Evolutionary conservation across 1,140 invertebrate species (phyloP), one percentile per base, ranked within the genome.

Genomic region (Hormaphis cornu): DNA sequence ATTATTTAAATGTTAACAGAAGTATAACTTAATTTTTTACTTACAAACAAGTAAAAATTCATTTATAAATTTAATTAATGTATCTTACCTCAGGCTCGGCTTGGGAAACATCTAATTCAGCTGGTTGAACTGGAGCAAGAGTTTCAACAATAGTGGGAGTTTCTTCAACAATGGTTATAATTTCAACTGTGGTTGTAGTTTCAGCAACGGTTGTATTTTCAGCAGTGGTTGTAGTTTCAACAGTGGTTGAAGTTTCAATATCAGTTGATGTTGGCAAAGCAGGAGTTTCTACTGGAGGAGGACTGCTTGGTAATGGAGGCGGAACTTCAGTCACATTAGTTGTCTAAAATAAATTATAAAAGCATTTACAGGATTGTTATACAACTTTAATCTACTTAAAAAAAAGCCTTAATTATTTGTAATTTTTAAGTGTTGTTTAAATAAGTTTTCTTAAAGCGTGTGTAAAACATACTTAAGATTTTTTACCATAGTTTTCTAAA

Each of bases 141-240:
- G 33, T 46, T 59, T 59, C 69, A 35, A 61, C 69, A 22, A 59
- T 44, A 12, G 35, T 37, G 5, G 69, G 46, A 59, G 69, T 53
- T 56, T 20, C 33, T 20, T 18, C 48, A 58, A 14, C 42, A 8
- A 5, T 30, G 1, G 42, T n/a, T n/a, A n/a, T n/a, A n/a, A n/a
- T n/a, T 46, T 54, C 22, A 30, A 40, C 52, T 33, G 35, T 35
- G 24, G 35, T 37, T n/a, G 56, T 53, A 53, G 33, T 46, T 59
- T 59, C 69, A 35, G 52, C 69, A 22, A 59, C 33, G 12, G 35
- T 37, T 10, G 69, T 35, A 59, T 56, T 53, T 56, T 20, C 33
- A n/a, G 18, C 48, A 58, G 8, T 30, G 4, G n/a, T n/a, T n/a
- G n/a, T n/a, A n/a, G n/a, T n/a, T n/a, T n/a, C n/a, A n/a, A n/a